Conservation (phyloP, 2,888 invertebrate genomes). For the Octodonta nipae region DNA sequence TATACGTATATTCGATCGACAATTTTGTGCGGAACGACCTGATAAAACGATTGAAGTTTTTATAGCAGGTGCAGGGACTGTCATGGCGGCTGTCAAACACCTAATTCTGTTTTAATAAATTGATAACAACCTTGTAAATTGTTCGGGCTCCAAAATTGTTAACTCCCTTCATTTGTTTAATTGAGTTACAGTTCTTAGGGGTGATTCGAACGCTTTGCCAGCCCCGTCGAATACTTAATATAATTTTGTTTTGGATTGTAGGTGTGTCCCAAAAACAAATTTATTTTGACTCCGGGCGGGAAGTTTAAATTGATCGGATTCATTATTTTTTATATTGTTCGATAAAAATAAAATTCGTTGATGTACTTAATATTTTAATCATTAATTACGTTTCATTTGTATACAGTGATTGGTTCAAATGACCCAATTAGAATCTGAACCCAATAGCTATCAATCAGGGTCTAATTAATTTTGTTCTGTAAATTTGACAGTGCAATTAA, state of each 20-base stretch:
- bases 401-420: no score
- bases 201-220: neutral
- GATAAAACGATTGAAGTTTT: slow-evolving; percentile 11
- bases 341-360: no score
- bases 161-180: no score
- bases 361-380: neutral
- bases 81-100: slow-evolving; percentile 33
- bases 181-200: no score
- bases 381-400: no score
- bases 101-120: no score
- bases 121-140: no score
- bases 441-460: no score
- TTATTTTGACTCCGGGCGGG: slow-evolving; percentile 23
- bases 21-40: slow-evolving; percentile 1
- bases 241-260: slow-evolving; percentile 22
- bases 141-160: no score
- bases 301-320: slow-evolving; percentile 13
- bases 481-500: no score
- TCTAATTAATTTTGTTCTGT: slow-evolving; percentile 7
- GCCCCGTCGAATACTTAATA: slow-evolving; percentile 11
- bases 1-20: no score
- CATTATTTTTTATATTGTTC: neutral
- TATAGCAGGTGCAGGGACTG: slow-evolving; percentile 28
- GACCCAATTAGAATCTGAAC: no score
- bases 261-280: slow-evolving; percentile 29